Evolutionary conservation across 2,797 vertebrate genomes (phyloP).

Genomic region (Melanotaenia parkinsoni): DNA sequence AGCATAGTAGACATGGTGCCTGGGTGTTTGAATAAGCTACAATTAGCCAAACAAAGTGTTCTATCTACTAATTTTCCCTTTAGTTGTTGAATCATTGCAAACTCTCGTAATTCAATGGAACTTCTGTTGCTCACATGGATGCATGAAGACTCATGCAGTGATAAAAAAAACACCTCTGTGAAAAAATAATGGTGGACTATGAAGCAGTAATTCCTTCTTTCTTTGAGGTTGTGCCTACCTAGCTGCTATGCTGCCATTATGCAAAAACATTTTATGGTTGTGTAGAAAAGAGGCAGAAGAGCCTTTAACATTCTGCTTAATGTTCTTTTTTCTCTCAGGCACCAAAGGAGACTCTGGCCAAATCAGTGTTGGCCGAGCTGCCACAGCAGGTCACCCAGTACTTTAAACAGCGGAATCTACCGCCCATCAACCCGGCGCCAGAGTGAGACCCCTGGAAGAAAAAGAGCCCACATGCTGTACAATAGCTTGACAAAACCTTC

Average conservation of each 20-base stretch:
- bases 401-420: slow-evolving; percentile 95
- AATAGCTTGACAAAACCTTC: slow-evolving; percentile 48
- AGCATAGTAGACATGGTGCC: no score
- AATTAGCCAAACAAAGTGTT: not conserved
- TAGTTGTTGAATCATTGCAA: no score
- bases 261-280: not conserved
- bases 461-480: slow-evolving; percentile 38
- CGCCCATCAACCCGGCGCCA: slow-evolving; percentile 87
- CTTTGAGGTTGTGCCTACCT: not conserved
- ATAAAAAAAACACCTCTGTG: not conserved
- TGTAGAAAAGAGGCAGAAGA: not conserved
- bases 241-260: not conserved
- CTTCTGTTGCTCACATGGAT: not conserved
- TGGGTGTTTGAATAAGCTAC: no score
- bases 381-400: slow-evolving; percentile 98
- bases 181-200: not conserved
- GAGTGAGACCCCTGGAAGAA: slow-evolving; percentile 78
- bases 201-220: not conserved
- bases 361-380: slow-evolving; percentile 95
- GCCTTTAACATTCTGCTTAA: not conserved
- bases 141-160: not conserved
- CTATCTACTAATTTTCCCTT: no score
- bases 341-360: slow-evolving; percentile 97
- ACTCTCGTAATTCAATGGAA: no score
- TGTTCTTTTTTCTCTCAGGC: slow-evolving; percentile 80